Base-by-base conservation (phyloP, 2,797 vertebrate genomes). In the Hyperoplus immaculatus region DNA sequence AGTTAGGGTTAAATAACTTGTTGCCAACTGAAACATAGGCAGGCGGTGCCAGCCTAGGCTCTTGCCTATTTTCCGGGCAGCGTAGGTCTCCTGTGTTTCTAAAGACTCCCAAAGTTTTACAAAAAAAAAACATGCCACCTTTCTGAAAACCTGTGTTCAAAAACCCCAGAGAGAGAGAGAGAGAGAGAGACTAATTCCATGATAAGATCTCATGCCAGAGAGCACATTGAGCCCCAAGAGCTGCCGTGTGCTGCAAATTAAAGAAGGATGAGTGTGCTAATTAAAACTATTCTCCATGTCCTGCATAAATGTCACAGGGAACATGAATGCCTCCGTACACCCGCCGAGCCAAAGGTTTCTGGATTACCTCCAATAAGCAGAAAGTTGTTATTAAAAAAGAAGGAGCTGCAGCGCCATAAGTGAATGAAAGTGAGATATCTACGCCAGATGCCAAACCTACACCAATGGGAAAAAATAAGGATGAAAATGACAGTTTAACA, bases 241-340 rank as follows among this genome's bases (percentile, higher is more conserved):
- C 72, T 73, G 76, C 53, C 29, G 18, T 59, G 41, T 73, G 70
- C 62, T 77, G 67, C 77, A 67, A 88, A 76, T 86, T 81, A 87
- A 82, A 70, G n/a, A 15, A 47, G 66, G 70, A 83, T 77, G 75
- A 75, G 57, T 72, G 51, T 47, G 14, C 47, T 88, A 81, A 92
- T 92, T 90, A 91, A 84, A 87, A 55, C 47, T 53, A 42, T 49
- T 82, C 68, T 66, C 61, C 55, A 46, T 61, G 80, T 79, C 72
- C 68, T 61, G 73, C 43, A 57, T 79, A 87, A 93, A 90, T 90
- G 86, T 91, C 88, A 90, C 21, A 60, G 54, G 62, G 57, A 77
- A 67, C 82, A 74, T 54, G 68, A 75, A 69, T 57, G 18, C 61
- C 47, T 75, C 63, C 1, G 57, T 59, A 45, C 75, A 80, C 85